Conservation (phyloP, 2,888 invertebrate genomes). For the Gastracanthus pulcherrimus region DNA sequence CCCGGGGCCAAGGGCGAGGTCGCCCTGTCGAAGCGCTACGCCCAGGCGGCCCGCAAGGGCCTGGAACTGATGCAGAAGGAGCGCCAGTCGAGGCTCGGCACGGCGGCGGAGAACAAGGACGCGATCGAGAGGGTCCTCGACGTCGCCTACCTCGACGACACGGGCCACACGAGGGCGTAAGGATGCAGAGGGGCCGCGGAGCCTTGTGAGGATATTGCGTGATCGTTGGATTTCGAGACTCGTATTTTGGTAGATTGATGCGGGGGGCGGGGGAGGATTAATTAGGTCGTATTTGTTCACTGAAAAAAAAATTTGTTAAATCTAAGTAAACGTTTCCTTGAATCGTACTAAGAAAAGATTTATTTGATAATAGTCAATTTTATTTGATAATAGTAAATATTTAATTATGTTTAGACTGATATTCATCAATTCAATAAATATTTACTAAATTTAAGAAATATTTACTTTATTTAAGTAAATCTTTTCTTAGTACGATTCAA, state of each 20-base stretch:
- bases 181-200: neutral
- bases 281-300: neutral
- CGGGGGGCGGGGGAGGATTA: too few relatives aligned
- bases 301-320: neutral
- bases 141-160: constrained; percentile 63
- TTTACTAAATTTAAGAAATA: too few relatives aligned
- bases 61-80: constrained; percentile 81
- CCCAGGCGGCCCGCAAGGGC: constrained; percentile 83
- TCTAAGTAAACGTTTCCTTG: too few relatives aligned
- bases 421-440: too few relatives aligned
- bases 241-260: too few relatives aligned
- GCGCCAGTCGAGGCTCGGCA: constrained; percentile 76
- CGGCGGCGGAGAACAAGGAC: constrained; percentile 51
- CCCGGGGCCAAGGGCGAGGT: constrained; percentile 84
- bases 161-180: constrained; percentile 60
- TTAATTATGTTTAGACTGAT: too few relatives aligned
- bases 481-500: too few relatives aligned
- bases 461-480: too few relatives aligned
- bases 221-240: neutral
- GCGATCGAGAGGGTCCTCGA: constrained; percentile 64
- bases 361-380: too few relatives aligned
- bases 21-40: constrained; percentile 84
- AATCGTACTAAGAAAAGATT: too few relatives aligned
- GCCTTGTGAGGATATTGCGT: too few relatives aligned
- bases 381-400: too few relatives aligned